phyloP scores from a whole-genome alignment of 2,113 vertebrate species.

The Chionis minor region DNA sequence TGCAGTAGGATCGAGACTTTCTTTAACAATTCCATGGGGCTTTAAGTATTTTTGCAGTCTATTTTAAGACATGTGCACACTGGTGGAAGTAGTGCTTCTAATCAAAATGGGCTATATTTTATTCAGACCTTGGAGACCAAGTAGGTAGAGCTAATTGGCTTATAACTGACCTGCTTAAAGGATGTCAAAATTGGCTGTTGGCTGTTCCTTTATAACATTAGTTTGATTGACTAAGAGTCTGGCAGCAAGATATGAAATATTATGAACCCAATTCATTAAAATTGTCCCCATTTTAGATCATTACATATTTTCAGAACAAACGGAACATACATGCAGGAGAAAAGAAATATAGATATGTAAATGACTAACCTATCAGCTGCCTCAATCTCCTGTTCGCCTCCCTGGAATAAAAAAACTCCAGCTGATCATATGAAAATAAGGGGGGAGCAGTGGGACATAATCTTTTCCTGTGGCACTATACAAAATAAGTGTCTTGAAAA shows the following conservation, averaged over 20 bases:
- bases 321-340: not conserved
- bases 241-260: constrained; percentile 41
- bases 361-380: not conserved
- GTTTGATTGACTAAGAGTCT: constrained; percentile 54
- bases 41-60: constrained; percentile 51
- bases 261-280: constrained; percentile 50
- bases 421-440: not conserved
- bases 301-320: constrained; percentile 54
- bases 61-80: constrained; percentile 35
- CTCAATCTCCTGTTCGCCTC: not conserved
- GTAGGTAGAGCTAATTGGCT: constrained; percentile 63
- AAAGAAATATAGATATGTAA: constrained; percentile 29
- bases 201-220: constrained; percentile 56
- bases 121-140: constrained; percentile 63
- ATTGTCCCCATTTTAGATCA: constrained; percentile 45
- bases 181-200: constrained; percentile 65
- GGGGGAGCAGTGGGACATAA: not conserved
- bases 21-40: constrained; percentile 14
- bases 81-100: constrained; percentile 45
- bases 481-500: not conserved
- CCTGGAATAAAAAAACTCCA: not conserved
- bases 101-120: constrained; percentile 63
- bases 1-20: constrained; percentile 20
- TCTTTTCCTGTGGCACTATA: not conserved
- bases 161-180: constrained; percentile 64